Evolutionary conservation across 2,888 invertebrate species (phyloP), one percentile per base, ranked within the genome.

Genomic region (Sturmia bella): DNA sequence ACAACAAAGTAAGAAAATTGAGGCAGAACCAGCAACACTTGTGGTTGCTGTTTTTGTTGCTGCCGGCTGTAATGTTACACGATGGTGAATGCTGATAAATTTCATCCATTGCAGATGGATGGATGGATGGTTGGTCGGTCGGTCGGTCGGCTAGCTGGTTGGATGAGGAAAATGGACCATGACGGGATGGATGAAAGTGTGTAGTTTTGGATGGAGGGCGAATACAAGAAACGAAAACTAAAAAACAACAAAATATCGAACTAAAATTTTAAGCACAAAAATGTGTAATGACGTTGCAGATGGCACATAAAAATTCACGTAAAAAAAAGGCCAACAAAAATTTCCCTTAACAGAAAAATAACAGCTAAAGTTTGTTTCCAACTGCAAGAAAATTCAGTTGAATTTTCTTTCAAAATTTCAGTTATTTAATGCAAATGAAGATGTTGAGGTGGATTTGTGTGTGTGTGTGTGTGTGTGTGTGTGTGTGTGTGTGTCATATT

Each of bases 51-150:
- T 21, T 68, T 39, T 15, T 66, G 59, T 45, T 59, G 37, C 13
- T 54, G 37, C 32, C 45, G 48, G 57, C 27, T 24, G 12, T 27
- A 27, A 13, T 63, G 50, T 57, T 75, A 75, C 64, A 66, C 19
- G 39, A 48, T 70, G 81, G 73, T 73, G 19, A 24, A 37, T 70
- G 70, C 24, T 63, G 69, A 63, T 45, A 68, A 72, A 39, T 39
- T 68, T 76, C 24, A 39, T 37, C 52, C 52, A 72, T 73, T 77
- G 81, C 81, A 80, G 75, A 80, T 80, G 80, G 72, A 69, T 75
- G 57, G 24, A 56, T 45, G 15, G 54, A 64, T 24, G 21, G 48
- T 19, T 41, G 76, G 6, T 27, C 27, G 27, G 17, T 32, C 9
- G n/a, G n/a, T 57, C 27, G 37, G 54, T 11, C 11, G 41, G 1